These are phyloP conservation scores for Drosophila fulvimacula DNA, from an alignment of 2,888 invertebrate species.

Conservation along the genomic window DNA sequence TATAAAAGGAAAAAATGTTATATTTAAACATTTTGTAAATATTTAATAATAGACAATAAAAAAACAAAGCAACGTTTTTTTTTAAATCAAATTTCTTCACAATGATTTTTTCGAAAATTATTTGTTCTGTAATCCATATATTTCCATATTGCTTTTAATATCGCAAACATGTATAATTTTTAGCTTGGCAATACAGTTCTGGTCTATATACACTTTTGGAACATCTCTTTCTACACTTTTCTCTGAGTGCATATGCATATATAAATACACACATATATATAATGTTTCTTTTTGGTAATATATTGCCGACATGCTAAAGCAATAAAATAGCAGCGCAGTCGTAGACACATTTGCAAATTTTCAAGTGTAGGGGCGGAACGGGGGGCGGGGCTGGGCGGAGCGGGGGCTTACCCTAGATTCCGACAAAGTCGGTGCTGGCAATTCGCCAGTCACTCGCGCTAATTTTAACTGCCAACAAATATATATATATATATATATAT, in stretches of 20 bases:
- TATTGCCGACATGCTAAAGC: conserved; percentile 75
- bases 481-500: not conserved
- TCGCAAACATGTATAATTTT: not conserved
- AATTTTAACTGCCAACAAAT: conserved; percentile 51
- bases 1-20: not conserved
- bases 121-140: not conserved
- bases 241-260: conserved; percentile 8
- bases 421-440: conserved; percentile 57
- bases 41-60: not conserved
- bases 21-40: not conserved
- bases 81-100: not conserved
- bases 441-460: conserved; percentile 64
- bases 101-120: not conserved
- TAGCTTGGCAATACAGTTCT: not conserved
- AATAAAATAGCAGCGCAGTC: conserved; percentile 70
- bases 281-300: conserved; percentile 59
- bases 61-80: not conserved
- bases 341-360: conserved; percentile 70
- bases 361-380: conserved; percentile 16
- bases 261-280: not conserved
- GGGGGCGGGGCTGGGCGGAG: not conserved
- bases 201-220: not conserved
- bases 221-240: conserved; percentile 4
- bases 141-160: not conserved
- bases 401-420: conserved; percentile 70